These are phyloP conservation scores for Nesogale talazaci DNA, from an alignment of 2,113 vertebrate genomes.

Conservation along the genomic window DNA sequence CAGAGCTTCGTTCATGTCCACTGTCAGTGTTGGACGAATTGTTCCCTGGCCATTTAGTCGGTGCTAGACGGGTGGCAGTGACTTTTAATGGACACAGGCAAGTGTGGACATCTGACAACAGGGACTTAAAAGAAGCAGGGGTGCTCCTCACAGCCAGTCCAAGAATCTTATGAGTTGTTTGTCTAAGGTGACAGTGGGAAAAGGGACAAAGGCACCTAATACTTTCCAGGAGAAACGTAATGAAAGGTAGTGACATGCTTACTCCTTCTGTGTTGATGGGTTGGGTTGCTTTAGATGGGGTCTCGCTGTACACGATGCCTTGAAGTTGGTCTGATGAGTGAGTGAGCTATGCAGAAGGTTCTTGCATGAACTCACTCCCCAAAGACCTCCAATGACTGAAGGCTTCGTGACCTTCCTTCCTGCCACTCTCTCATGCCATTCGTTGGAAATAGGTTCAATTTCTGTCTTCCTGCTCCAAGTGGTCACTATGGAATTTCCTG, in stretches of 20 bases:
- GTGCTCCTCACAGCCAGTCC: background rate
- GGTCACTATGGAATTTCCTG: conserved; percentile 75
- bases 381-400: background rate
- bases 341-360: conserved; percentile 25
- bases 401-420: background rate
- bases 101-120: background rate
- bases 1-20: background rate
- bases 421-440: background rate
- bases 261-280: conserved; percentile 40
- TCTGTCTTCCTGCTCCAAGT: conserved; percentile 74
- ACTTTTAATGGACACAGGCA: background rate
- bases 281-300: background rate
- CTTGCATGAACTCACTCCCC: background rate
- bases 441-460: conserved; percentile 71
- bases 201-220: background rate
- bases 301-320: background rate
- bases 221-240: background rate
- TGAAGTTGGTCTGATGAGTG: background rate
- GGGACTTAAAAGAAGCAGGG: background rate
- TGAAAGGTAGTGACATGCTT: background rate
- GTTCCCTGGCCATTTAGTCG: background rate
- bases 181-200: background rate
- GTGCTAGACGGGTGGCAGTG: background rate
- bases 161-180: background rate
- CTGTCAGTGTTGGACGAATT: background rate